Base-by-base conservation (phyloP, 2,888 invertebrate genomes). In the Agrotis clavis region DNA sequence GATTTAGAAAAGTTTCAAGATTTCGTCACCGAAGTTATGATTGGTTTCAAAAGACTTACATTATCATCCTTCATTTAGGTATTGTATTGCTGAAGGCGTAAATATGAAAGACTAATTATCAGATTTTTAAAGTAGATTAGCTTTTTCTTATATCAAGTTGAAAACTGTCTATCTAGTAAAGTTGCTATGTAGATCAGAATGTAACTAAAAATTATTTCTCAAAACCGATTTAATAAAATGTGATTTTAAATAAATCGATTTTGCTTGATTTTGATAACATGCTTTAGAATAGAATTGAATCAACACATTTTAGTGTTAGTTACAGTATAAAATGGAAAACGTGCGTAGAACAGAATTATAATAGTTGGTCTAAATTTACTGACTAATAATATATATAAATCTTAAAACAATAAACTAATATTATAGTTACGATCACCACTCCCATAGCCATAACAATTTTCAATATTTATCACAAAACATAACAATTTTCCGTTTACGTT, bases 21-120 rank as follows among this genome's bases (percentile, higher is more conserved):
- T 63, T 53, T 21, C 2, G 51, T 84, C 71, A 69, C 48, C 54
- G 71, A 79, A 82, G 19, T 57, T 77, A 53, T 77, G 63, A 66
- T 72, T 66, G 25, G 68, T 64, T 71, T 54, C 18, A 18, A 56
- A 56, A 67, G 1, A 21, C 53, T 70, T 35, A 59, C 35, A 14
- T 41, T 69, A 57, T 68, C 67, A 68, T 75, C 61, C 53, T 60
- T 65, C 47, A 51, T 64, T 67, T 35, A 25, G 16, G 30, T 53
- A 64, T 21, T 73, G 48, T 69, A 54, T 74, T 71, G 69, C 70
- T 51, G 1, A n/a, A 53, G 35, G 5, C 1, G 5, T 35, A 30
- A 50, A 48, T 56, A 41, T 51, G 13, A 30, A 30, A 53, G 48
- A 48, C 21, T 45, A 53, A 63, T 72, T 78, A 79, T 47, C 56